These are phyloP conservation scores for Aphis gossypii DNA, from an alignment of 1,140 invertebrate genomes.

Conservation along the genomic window DNA sequence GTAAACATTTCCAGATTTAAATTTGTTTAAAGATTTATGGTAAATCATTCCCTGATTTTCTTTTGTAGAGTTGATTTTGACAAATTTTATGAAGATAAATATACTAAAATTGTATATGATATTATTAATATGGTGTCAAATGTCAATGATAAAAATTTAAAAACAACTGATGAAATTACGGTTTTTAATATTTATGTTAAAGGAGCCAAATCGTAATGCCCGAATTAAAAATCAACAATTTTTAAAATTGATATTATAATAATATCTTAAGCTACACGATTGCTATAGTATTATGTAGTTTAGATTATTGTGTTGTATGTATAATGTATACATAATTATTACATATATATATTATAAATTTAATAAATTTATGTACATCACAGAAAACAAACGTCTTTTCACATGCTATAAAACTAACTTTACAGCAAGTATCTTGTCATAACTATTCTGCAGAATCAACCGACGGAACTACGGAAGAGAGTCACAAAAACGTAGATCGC, in stretches of 20 bases:
- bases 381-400: neutral
- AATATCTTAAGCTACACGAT: too few relatives aligned
- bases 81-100: neutral
- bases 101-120: neutral
- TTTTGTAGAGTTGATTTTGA: neutral
- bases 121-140: neutral
- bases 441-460: neutral
- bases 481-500: neutral
- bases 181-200: neutral
- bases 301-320: neutral
- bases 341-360: neutral
- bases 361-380: neutral
- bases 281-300: neutral
- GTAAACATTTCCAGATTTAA: neutral
- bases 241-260: too few relatives aligned
- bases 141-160: neutral
- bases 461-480: neutral
- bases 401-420: neutral
- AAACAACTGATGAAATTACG: neutral
- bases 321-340: neutral
- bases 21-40: neutral
- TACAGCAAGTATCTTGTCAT: neutral
- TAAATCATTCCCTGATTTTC: neutral
- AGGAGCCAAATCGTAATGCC: too few relatives aligned
- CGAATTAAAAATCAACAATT: too few relatives aligned